Evolutionary conservation across 1,140 invertebrate species (phyloP).

Genomic region (Leptoteleia sp.): DNA sequence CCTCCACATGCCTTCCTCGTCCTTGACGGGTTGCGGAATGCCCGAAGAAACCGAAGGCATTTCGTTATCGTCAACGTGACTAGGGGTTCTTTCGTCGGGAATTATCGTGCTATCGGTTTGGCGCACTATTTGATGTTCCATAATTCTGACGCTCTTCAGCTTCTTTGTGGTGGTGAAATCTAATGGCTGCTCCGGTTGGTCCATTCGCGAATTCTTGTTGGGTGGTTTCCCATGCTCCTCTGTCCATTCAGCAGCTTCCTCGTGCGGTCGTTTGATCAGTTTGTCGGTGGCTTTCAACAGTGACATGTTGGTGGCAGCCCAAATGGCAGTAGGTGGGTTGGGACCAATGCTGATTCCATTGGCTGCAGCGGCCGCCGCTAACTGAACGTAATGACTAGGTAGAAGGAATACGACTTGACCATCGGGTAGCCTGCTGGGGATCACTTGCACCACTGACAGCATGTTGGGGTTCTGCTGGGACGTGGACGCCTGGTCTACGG

Average conservation of each 20-base stretch:
- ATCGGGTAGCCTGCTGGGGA: conserved; percentile 82
- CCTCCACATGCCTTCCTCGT: conserved; percentile 81
- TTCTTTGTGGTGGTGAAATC: conserved; percentile 78
- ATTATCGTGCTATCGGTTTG: conserved; percentile 67
- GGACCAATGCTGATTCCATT: conserved; percentile 80
- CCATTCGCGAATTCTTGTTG: conserved; percentile 74
- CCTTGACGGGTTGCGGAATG: conserved; percentile 73
- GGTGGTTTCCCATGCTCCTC: conserved; percentile 59
- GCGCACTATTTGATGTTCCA: conserved; percentile 64
- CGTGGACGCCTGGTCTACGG: conserved; percentile 73
- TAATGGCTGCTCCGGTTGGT: conserved; percentile 75
- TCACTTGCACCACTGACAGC: conserved; percentile 80
- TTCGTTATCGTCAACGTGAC: conserved; percentile 70
- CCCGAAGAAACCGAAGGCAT: conserved; percentile 70
- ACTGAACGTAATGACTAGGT: conserved; percentile 82
- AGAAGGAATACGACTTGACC: conserved; percentile 83
- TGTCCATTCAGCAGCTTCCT: conserved; percentile 69
- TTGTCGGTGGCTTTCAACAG: conserved; percentile 79
- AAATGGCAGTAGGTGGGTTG: conserved; percentile 79
- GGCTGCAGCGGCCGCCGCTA: conserved; percentile 79
- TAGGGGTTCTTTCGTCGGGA: conserved; percentile 72
- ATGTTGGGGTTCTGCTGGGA: conserved; percentile 77
- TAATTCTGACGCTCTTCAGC: conserved; percentile 64
- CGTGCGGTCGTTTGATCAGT: conserved; percentile 76
- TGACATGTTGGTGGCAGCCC: conserved; percentile 80